These are phyloP conservation scores for Nothocercus nigrocapillus DNA, from an alignment of 2,113 vertebrate genomes.

Conservation along the genomic window DNA sequence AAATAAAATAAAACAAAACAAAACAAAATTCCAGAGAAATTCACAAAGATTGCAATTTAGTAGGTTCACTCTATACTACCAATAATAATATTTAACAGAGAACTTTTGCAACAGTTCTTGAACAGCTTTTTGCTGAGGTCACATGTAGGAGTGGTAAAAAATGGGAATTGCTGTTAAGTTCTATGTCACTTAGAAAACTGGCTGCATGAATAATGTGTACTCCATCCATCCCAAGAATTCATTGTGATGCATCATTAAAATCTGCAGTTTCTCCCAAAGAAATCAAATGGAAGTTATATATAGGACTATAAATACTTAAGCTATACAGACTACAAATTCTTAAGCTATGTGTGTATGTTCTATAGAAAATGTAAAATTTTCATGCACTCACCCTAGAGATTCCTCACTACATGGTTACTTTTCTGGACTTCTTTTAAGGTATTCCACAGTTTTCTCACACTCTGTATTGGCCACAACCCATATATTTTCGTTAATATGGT, in stretches of 20 bases:
- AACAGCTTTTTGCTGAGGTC: background rate
- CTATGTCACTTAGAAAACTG: background rate
- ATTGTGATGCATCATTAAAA: background rate
- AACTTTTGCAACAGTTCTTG: background rate
- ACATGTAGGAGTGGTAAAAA: background rate
- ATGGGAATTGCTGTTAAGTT: background rate
- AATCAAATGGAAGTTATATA: background rate
- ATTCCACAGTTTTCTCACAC: background rate
- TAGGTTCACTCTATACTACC: background rate
- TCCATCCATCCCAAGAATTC: background rate
- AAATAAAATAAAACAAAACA: background rate
- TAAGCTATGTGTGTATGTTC: background rate
- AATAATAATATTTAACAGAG: background rate
- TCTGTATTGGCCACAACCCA: background rate
- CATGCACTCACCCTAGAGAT: background rate
- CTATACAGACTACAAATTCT: too few relatives aligned
- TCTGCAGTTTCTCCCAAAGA: background rate
- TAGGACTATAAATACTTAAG: background rate
- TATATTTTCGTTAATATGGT: background rate
- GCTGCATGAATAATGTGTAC: background rate
- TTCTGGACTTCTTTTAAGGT: background rate
- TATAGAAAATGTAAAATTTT: background rate
- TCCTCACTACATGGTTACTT: background rate
- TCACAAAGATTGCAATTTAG: background rate
- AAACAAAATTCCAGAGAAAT: background rate